phyloP scores from a whole-genome alignment of 2,797 vertebrate genomes.

The Gadopsis bispinosus region DNA sequence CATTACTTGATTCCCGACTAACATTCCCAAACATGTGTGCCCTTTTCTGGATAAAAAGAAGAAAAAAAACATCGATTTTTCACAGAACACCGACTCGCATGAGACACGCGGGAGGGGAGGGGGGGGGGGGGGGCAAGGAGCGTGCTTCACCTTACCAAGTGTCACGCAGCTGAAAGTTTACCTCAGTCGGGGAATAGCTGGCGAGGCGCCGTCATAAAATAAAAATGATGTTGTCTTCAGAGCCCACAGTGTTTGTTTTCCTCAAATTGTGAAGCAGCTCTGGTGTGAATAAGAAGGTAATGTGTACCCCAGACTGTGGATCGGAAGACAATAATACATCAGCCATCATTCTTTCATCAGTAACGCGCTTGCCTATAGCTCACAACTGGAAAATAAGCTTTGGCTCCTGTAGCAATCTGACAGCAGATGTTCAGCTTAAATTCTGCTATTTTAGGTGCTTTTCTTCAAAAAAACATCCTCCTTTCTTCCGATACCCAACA shows the following conservation, averaged over 20 bases:
- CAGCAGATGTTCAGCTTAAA: slow-evolving; percentile 34
- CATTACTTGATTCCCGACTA: not conserved
- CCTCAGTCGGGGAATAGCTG: slow-evolving; percentile 50
- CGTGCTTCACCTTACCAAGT: slow-evolving; percentile 24
- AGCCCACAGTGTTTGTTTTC: slow-evolving; percentile 63
- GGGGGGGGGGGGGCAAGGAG: not conserved
- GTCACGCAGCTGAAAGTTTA: slow-evolving; percentile 45
- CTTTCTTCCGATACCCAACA: not conserved
- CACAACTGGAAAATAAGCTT: slow-evolving; percentile 37
- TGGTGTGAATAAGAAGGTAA: slow-evolving; percentile 54
- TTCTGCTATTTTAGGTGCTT: slow-evolving; percentile 14
- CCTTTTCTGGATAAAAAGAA: not conserved
- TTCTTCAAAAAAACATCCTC: not conserved
- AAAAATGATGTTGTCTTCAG: slow-evolving; percentile 68
- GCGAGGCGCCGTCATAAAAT: slow-evolving; percentile 58
- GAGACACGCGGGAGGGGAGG: not conserved
- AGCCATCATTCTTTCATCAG: slow-evolving; percentile 56
- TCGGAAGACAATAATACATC: slow-evolving; percentile 40
- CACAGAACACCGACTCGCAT: not conserved
- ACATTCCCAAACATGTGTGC: not conserved
- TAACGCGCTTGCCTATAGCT: slow-evolving; percentile 29
- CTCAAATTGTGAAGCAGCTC: slow-evolving; percentile 58
- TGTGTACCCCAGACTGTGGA: slow-evolving; percentile 42
- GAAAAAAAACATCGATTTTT: slow-evolving; percentile 9
- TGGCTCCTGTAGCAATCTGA: slow-evolving; percentile 23